Evolutionary conservation across 92 coral and sea anemone species (phyloP), one percentile per base, ranked within the genome.

Genomic region (Hydrozoanthus gracilis): DNA sequence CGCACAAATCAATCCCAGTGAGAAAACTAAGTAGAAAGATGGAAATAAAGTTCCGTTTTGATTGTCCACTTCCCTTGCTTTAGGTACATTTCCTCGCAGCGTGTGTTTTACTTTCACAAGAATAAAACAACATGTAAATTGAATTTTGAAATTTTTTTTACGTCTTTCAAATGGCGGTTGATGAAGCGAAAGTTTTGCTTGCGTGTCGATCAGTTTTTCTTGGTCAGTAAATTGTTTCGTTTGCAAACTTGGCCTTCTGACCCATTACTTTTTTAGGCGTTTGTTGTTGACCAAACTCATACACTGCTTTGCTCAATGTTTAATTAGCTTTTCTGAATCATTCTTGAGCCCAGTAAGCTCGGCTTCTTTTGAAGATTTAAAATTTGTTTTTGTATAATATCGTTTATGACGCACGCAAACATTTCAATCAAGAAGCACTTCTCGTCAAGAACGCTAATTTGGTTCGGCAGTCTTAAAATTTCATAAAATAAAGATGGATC

Each of bases 361-460:
- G 82, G 50, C 68, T 39, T 77, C 66, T 77, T 58, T 77, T 77
- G 65, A 74, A n/a, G 79, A 47, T 74, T 73, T 74, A 10, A 60
- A n/a, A 48, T 74, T 74, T 20, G 61, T 50, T 74, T n/a, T 50
- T 60, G 51, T 11, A 39, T n/a, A 73, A n/a, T n/a, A 48, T 8
- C 12, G 14, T 52, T 35, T 55, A 52, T 54, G 82, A 77, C 68
- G 82, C 82, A 77, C 82, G 82, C 50, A 15, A 55, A 8, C 20
- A 27, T 10, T 35, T 77, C 3, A 27, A 20, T 61, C n/a, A 49
- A 7, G 4, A 9, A 48, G 17, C 3, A 5, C 13, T 15, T 67
- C 72, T 45, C 44, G 44, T 20, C 69, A 67, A 67, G 72, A 67
- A 67, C 18, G 35, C 3, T 7, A 27, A 27, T 27, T 27, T 27